These are phyloP conservation scores for Atherinomorus stipes DNA, from an alignment of 2,113 vertebrate genomes.

Conservation along the genomic window DNA sequence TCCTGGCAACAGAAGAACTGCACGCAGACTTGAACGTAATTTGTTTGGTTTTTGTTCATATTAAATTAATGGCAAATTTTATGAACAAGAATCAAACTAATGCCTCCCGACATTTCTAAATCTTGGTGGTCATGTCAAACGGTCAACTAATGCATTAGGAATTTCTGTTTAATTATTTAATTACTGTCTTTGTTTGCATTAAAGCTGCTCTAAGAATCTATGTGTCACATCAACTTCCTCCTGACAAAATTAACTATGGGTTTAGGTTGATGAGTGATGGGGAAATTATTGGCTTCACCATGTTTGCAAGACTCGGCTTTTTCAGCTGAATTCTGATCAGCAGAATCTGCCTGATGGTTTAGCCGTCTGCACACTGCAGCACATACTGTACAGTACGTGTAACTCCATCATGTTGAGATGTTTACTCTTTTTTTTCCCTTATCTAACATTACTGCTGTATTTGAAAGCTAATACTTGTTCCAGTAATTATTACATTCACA, in stretches of 20 bases:
- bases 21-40: not conserved
- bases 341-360: conserved; percentile 34
- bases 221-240: too few species aligned
- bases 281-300: conserved; percentile 7
- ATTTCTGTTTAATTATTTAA: too few species aligned
- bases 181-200: too few species aligned
- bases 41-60: not conserved
- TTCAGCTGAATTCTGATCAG: conserved; percentile 47
- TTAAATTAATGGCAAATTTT: not conserved
- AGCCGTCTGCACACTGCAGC: not conserved
- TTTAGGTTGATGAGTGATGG: not conserved
- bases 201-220: not conserved
- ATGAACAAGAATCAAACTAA: not conserved
- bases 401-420: not conserved
- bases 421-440: not conserved
- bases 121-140: too few species aligned
- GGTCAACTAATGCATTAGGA: too few species aligned
- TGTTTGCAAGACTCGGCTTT: conserved; percentile 51
- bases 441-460: not conserved
- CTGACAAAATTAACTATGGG: conserved; percentile 18
- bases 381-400: not conserved
- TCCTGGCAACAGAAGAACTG: not conserved
- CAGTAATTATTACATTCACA: not conserved
- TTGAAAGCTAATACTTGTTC: not conserved
- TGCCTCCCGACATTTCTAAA: too few species aligned